Conservation (phyloP, 2,888 invertebrate species). For the Rhingia rostrata region DNA sequence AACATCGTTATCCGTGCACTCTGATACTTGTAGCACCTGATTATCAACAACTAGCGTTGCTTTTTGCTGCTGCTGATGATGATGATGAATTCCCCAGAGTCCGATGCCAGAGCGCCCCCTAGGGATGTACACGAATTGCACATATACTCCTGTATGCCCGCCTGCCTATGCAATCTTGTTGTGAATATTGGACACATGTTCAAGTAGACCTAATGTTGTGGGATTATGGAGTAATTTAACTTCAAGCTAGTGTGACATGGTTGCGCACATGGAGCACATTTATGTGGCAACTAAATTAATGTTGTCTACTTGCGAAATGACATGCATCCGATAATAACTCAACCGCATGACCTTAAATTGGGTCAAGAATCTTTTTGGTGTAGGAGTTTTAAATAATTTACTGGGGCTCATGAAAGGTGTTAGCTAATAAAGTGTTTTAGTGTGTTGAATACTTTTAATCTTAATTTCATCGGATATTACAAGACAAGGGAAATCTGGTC, state of each 20-base stretch:
- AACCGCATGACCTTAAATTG: slow-evolving; percentile 7
- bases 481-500: too few species aligned
- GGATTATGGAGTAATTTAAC: slow-evolving; percentile 70
- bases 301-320: slow-evolving; percentile 55
- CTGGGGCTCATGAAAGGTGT: too few species aligned
- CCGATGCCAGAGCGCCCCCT: slow-evolving; percentile 32
- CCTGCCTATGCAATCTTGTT: slow-evolving; percentile 38
- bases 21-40: slow-evolving; percentile 28
- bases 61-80: slow-evolving; percentile 45
- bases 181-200: slow-evolving; percentile 46
- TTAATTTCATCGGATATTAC: too few species aligned
- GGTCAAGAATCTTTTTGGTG: slow-evolving; percentile 15
- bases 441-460: too few species aligned
- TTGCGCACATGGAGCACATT: slow-evolving; percentile 41
- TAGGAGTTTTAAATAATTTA: neutral
- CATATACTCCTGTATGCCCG: slow-evolving; percentile 26
- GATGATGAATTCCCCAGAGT: slow-evolving; percentile 65
- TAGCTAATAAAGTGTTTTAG: too few species aligned
- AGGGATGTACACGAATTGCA: slow-evolving; percentile 34
- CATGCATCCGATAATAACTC: slow-evolving; percentile 32
- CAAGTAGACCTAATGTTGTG: slow-evolving; percentile 50
- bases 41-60: neutral
- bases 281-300: slow-evolving; percentile 59
- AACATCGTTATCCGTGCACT: slow-evolving; percentile 56
- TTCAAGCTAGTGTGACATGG: slow-evolving; percentile 53